Conservation (phyloP, 2,888 invertebrate genomes). For the Eugnorisma glareosa region DNA sequence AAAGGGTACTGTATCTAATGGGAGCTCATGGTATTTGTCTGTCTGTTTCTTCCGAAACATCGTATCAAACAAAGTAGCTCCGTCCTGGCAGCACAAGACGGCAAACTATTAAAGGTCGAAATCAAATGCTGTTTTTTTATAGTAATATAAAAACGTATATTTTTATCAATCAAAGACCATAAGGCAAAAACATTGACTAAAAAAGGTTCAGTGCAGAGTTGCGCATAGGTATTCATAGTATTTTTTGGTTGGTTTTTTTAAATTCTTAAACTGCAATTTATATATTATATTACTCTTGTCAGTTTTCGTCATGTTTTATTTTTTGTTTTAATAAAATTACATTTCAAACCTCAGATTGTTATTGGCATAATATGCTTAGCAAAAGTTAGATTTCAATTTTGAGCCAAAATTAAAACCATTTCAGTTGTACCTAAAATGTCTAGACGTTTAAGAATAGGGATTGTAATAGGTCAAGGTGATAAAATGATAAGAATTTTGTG, state of each 20-base stretch:
- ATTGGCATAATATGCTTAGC: background rate
- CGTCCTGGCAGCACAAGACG: background rate
- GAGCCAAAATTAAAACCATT: background rate
- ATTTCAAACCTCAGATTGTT: background rate
- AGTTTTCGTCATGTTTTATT: background rate
- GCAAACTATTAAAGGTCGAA: too few relatives aligned
- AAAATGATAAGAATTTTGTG: background rate
- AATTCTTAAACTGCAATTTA: too few relatives aligned
- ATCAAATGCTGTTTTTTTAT: too few relatives aligned
- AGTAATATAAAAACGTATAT: too few relatives aligned
- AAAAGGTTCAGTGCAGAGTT: too few relatives aligned
- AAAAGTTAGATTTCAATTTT: background rate
- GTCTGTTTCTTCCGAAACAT: background rate
- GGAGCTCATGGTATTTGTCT: background rate
- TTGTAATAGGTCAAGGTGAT: background rate
- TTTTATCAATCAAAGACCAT: too few relatives aligned
- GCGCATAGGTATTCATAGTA: background rate
- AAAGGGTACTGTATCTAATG: background rate
- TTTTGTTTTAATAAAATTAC: background rate
- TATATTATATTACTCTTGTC: too few relatives aligned
- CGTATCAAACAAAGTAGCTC: too few relatives aligned
- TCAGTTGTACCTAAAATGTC: slow-evolving; percentile 1
- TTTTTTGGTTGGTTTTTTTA: background rate
- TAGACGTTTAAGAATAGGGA: background rate
- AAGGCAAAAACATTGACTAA: too few relatives aligned